A percentile compares a stretch with the other conserved stretches of the same genome.
These are phyloP conservation scores for Muschampia staudingeri DNA, from an alignment of 2,888 invertebrate species.

Conservation along the genomic window DNA sequence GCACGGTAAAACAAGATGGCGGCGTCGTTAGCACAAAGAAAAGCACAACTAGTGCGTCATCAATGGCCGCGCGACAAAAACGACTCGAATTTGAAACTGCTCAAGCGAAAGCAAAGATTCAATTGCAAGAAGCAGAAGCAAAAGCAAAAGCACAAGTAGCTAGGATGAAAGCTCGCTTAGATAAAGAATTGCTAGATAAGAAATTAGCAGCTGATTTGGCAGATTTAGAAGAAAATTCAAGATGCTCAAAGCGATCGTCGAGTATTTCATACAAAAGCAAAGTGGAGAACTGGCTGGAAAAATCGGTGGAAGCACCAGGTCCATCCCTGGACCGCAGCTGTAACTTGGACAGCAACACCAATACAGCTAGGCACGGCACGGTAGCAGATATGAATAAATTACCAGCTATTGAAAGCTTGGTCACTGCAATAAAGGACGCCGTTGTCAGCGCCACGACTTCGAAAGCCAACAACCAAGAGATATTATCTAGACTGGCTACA, in stretches of 20 bases:
- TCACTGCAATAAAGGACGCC: conserved; percentile 3
- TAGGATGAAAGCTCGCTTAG: not conserved
- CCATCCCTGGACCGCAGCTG: conserved; percentile 1
- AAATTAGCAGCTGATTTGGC: conserved; percentile 23
- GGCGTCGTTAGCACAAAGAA: conserved; percentile 25
- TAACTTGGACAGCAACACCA: not conserved
- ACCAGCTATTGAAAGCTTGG: not conserved
- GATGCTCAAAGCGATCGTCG: not conserved
- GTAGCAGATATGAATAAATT: not conserved
- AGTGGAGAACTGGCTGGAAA: conserved; percentile 18
- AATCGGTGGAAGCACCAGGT: conserved; percentile 13
- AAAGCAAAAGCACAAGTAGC: not conserved
- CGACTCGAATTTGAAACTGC: conserved; percentile 23
- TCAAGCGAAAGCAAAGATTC: conserved; percentile 13
- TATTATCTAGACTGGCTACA: conserved; percentile 4
- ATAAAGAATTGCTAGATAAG: conserved; percentile 1
- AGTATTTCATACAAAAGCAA: conserved; percentile 10
- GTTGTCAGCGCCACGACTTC: not conserved
- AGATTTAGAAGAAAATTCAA: not conserved
- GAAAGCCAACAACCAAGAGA: conserved; percentile 7
- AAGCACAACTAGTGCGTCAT: conserved; percentile 6
- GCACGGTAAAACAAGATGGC: conserved; percentile 2
- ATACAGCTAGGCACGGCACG: not conserved
- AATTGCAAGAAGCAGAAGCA: conserved; percentile 14
- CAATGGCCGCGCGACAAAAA: conserved; percentile 15